Evolutionary conservation across 2,113 vertebrate species (phyloP).

Genomic region (Callionymus lyra): DNA sequence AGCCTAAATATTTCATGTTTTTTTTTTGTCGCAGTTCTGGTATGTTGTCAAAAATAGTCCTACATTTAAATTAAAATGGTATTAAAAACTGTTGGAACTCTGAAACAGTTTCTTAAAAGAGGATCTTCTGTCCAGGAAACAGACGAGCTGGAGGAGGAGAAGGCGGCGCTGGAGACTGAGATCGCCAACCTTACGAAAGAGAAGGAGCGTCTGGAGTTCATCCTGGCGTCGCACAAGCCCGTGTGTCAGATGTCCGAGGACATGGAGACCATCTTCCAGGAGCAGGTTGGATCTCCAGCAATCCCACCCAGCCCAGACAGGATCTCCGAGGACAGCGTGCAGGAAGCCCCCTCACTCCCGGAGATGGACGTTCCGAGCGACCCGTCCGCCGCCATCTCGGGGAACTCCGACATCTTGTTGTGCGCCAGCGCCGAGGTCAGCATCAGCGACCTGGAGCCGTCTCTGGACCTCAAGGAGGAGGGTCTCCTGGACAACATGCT

Average conservation of each 20-base stretch:
- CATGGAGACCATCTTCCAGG: constrained; percentile 77
- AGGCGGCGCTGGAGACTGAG: constrained; percentile 81
- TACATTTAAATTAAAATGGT: no score
- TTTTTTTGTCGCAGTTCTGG: no score
- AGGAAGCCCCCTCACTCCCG: constrained; percentile 57
- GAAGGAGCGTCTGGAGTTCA: constrained; percentile 89
- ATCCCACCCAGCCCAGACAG: constrained; percentile 60
- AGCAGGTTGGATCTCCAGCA: constrained; percentile 70
- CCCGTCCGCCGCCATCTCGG: constrained; percentile 68
- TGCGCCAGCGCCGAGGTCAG: constrained; percentile 70
- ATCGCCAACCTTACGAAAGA: constrained; percentile 90
- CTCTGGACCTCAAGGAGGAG: constrained; percentile 80
- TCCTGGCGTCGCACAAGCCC: constrained; percentile 84
- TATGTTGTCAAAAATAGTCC: no score
- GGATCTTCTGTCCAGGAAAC: constrained; percentile 75
- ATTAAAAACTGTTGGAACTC: no score
- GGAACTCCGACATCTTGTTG: constrained; percentile 70
- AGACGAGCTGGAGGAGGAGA: constrained; percentile 88
- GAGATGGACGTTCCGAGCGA: constrained; percentile 63
- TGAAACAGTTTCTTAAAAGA: no score
- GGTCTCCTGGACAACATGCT: constrained; percentile 85
- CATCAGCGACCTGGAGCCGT: constrained; percentile 66
- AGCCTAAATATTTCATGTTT: no score
- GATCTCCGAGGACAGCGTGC: constrained; percentile 53
- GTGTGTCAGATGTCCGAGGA: constrained; percentile 86